These are phyloP conservation scores for Drosophila eohydei DNA, from an alignment of 2,888 invertebrate genomes.

Conservation along the genomic window DNA sequence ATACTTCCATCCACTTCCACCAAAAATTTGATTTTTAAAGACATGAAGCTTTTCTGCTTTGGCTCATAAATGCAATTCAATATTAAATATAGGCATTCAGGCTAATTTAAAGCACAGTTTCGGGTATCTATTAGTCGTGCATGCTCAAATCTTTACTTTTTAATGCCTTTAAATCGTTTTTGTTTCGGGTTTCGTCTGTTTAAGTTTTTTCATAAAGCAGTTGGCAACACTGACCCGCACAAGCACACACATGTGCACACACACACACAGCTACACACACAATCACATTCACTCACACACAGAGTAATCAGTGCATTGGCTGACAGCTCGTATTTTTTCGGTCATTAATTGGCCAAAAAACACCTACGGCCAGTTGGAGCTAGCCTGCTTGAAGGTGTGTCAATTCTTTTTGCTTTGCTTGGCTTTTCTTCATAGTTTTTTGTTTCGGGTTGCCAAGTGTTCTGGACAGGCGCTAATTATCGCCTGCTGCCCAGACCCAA, in stretches of 20 bases:
- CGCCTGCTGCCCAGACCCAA: conserved; percentile 52
- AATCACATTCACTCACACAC: conserved; percentile 7
- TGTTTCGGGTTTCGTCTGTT: not conserved
- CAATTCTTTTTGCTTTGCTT: conserved; percentile 21
- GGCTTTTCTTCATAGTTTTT: not conserved
- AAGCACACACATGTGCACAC: conserved; percentile 19
- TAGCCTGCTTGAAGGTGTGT: conserved; percentile 49
- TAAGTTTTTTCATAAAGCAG: not conserved
- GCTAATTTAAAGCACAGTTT: not conserved
- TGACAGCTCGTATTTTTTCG: conserved; percentile 46
- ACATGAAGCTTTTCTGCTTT: too few relatives aligned
- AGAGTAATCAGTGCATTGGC: conserved; percentile 47
- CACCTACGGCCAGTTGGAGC: conserved; percentile 57
- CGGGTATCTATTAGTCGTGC: not conserved
- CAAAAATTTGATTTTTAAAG: too few relatives aligned
- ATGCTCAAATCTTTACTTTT: not conserved
- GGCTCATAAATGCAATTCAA: too few relatives aligned
- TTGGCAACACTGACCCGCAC: conserved; percentile 1
- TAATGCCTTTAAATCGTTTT: not conserved
- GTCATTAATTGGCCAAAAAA: conserved; percentile 53
- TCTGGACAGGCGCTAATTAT: conserved; percentile 77
- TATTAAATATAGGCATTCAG: not conserved
- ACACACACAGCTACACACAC: conserved; percentile 3
- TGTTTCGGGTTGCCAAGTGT: conserved; percentile 58
- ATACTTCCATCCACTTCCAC: too few relatives aligned